A percentile compares a stretch with the other conserved stretches of the same genome.
These are phyloP conservation scores for Danio choprae DNA, from an alignment of 2,797 vertebrate genomes.

Conservation along the genomic window DNA sequence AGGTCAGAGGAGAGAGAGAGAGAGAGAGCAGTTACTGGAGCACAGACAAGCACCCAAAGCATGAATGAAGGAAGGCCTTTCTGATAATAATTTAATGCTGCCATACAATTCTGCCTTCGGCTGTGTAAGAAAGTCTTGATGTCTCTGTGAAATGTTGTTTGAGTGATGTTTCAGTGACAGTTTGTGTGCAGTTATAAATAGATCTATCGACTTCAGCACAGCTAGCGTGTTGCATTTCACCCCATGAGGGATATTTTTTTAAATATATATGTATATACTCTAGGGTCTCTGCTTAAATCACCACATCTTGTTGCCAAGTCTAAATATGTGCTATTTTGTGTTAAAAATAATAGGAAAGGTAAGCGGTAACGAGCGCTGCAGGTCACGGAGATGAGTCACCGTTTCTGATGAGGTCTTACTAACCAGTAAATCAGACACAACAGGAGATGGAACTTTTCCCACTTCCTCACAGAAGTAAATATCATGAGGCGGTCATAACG, in stretches of 20 bases:
- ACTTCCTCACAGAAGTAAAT: slow-evolving; percentile 4
- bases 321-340: slow-evolving; percentile 26
- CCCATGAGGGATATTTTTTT: neutral
- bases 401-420: slow-evolving; percentile 20
- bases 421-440: slow-evolving; percentile 10
- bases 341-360: slow-evolving; percentile 9
- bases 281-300: slow-evolving; percentile 4
- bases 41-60: neutral
- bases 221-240: slow-evolving; percentile 14
- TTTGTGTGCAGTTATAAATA: slow-evolving; percentile 24
- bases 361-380: slow-evolving; percentile 3
- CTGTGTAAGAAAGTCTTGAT: slow-evolving; percentile 10
- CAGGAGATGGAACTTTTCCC: neutral
- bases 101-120: slow-evolving; percentile 1
- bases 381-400: slow-evolving; percentile 26
- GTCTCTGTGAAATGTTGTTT: slow-evolving; percentile 14
- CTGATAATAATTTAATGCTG: slow-evolving; percentile 1
- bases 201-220: slow-evolving; percentile 11
- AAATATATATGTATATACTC: neutral
- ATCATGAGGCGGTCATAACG: neutral
- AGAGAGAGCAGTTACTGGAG: neutral
- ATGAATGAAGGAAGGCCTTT: neutral
- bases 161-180: slow-evolving; percentile 36
- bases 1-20: neutral
- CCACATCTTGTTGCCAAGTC: slow-evolving; percentile 10